Conservation (phyloP, 2,113 vertebrate species). For the Microcebus murinus region DNA sequence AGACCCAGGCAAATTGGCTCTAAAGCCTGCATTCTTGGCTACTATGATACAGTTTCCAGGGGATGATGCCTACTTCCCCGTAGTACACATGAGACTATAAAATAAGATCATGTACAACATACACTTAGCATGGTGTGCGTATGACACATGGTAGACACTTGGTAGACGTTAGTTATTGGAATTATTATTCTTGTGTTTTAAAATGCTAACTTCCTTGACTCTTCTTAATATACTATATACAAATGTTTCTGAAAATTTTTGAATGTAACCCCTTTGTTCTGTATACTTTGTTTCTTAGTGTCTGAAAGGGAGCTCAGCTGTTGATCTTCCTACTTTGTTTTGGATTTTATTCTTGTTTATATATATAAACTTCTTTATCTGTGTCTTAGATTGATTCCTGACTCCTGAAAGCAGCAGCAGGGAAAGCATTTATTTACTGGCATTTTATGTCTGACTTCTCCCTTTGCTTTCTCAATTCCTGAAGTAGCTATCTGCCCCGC, state of each 20-base stretch:
- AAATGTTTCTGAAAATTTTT: conserved; percentile 26
- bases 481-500: neutral
- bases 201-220: conserved; percentile 24
- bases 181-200: neutral
- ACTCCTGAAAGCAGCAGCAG: neutral
- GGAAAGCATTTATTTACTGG: neutral
- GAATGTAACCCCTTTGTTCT: neutral
- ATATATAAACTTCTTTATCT: neutral
- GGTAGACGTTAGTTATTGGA: neutral
- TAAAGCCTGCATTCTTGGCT: neutral
- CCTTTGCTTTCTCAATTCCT: neutral
- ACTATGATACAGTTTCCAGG: neutral
- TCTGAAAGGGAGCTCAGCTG: neutral
- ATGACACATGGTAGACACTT: neutral
- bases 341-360: neutral
- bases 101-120: neutral
- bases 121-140: neutral
- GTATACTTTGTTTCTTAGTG: conserved; percentile 1
- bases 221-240: neutral
- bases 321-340: conserved; percentile 37
- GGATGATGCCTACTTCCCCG: neutral
- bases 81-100: neutral
- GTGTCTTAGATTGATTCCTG: neutral
- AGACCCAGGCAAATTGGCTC: neutral
- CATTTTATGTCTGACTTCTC: neutral